Base-by-base conservation (phyloP, 2,888 invertebrate species). In the Leptinotarsa tumamoca region DNA sequence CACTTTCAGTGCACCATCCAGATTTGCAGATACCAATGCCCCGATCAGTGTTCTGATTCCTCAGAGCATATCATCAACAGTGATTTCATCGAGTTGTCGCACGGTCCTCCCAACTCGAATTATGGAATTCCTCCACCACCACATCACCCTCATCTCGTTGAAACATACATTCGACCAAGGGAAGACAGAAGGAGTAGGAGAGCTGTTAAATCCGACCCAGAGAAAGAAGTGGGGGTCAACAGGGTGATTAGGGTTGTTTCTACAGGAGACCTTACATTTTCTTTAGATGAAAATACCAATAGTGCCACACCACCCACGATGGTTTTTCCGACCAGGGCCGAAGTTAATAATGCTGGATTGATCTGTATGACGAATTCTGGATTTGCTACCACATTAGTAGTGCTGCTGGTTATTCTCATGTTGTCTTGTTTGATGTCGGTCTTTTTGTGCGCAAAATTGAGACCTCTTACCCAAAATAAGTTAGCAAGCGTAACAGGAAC, bases 361-460 rank as follows among this genome's bases (percentile, higher is more conserved):
- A 96, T 97, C 80, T 97, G 97, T 88, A 96, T 97, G 96, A 96
- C 97, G 0, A 96, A 96, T 4, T 95, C 96, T n/a, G 96, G 97
- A 15, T 97, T 97, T 85, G 95, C 96, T 56, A 94, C 95, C 51
- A 95, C 96, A 49, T 90, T 97, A 49, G 92, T 96, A 70, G 92
- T 97, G 67, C 91, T 97, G 33, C 90, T 97, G 76, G 95, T 94
- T 72, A 94, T 97, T 71, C 90, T 97, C 81, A 90, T 97, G 74
- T 93, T 95, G 75, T 96, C 97, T 14, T 97, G 96, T 86, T 90
- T 96, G 51, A 91, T 96, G 80, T 96, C 97, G 69, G 95, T 96
- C 27, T 93, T 97, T 83, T 90, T 97, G 21, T 97, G 95, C 88
- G 91, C 96, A 67, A 93, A 95, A 82, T 90, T 96, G 83, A 91